Evolutionary conservation across 2,113 vertebrate genomes (phyloP).

Genomic region (Pterocles burchelli): DNA sequence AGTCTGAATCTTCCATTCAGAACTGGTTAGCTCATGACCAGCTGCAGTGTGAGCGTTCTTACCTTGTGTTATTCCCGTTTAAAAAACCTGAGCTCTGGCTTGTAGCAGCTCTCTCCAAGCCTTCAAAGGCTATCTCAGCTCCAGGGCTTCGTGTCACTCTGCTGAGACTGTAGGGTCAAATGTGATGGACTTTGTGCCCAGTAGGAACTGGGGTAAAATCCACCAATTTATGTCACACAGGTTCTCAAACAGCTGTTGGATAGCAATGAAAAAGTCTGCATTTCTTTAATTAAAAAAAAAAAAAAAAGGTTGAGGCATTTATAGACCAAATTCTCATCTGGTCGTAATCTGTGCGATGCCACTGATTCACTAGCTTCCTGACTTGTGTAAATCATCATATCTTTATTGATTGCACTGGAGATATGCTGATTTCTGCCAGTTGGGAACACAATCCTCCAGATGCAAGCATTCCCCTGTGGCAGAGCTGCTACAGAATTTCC

Average conservation of each 20-base stretch:
- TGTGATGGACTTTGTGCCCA: background rate
- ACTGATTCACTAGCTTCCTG: background rate
- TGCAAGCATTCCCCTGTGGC: background rate
- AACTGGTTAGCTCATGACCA: background rate
- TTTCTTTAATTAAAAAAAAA: background rate
- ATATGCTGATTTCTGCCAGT: background rate
- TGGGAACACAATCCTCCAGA: background rate
- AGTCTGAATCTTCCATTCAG: background rate
- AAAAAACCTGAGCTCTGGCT: background rate
- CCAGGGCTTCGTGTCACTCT: background rate
- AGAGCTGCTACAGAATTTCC: background rate
- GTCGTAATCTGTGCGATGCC: background rate
- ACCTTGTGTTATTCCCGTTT: background rate
- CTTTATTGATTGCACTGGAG: background rate
- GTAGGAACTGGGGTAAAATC: background rate
- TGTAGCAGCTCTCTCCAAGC: background rate
- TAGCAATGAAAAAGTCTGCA: background rate
- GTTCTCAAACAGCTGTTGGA: background rate
- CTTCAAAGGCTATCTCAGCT: background rate
- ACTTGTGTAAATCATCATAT: background rate
- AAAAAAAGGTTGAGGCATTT: background rate
- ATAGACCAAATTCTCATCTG: background rate
- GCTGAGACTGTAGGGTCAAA: background rate
- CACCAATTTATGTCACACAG: background rate
- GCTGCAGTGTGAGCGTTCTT: background rate